Evolutionary conservation across 2,797 vertebrate species (phyloP), one percentile per base, ranked within the genome.

Genomic region (Peromyscus nudipes): DNA sequence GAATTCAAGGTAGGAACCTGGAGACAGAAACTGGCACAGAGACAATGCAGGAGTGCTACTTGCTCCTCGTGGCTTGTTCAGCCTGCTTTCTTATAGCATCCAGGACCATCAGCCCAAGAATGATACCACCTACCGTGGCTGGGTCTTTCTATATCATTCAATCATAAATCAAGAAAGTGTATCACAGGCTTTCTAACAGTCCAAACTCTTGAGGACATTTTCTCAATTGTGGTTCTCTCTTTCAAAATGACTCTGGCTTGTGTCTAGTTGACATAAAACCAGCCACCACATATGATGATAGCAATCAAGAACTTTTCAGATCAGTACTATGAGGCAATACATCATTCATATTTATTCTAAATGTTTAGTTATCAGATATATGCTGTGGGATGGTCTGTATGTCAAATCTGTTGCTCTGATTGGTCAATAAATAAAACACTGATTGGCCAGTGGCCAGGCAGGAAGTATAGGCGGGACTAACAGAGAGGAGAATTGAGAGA

Each of bases 331-430:
- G 62, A 76, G 93, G n/a, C 88, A 89, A 23, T 87, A 43, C 62
- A 64, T 64, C 4, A 69, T 91, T 89, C 27, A 71, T 60, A 17
- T 92, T 95, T 86, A 40, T 13, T 77, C 34, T 86, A 81, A 90
- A 83, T 25, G 10, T 69, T 94, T 65, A 25, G 37, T 34, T 17
- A 81, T 81, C 19, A 91, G 40, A 2, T 4, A 40, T 40, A 40
- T 40, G 40, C 40, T 40, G 40, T 40, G 40, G 40, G 40, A 40
- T 40, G 40, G 40, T 40, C 40, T 40, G 40, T 40, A 40, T 40
- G 40, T 40, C 40, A 40, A 40, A 40, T 40, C 40, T 40, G 40
- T 40, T 40, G 40, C 40, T 40, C 40, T 40, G 40, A 40, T 40
- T 40, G 40, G 40, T 40, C 40, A 40, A 40, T 40, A 40, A 40